Evolutionary conservation across 2,113 vertebrate species (phyloP).

Genomic region (Spea multiplicata): DNA sequence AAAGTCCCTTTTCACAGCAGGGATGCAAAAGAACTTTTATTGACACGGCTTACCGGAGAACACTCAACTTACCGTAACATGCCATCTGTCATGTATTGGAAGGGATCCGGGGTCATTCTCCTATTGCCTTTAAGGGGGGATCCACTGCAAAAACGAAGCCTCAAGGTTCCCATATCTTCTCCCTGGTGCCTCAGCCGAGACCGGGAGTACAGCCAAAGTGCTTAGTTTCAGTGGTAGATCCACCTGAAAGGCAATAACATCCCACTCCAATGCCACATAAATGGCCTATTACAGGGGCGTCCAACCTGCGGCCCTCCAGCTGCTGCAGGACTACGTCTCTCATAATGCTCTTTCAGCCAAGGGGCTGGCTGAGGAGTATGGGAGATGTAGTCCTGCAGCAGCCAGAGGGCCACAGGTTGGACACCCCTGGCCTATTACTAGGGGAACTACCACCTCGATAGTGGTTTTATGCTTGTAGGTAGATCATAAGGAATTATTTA

Average conservation of each 20-base stretch:
- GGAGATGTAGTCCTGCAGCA: too few relatives aligned
- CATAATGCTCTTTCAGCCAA: too few relatives aligned
- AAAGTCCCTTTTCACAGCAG: too few relatives aligned
- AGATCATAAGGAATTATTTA: too few relatives aligned
- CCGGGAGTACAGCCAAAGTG: background rate
- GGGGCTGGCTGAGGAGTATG: too few relatives aligned
- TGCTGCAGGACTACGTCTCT: too few relatives aligned
- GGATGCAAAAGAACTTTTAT: too few relatives aligned
- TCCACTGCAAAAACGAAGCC: background rate
- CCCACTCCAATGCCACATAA: background rate
- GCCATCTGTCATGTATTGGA: background rate
- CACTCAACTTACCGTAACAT: background rate
- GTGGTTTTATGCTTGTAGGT: background rate
- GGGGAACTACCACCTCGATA: background rate
- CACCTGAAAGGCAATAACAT: slow-evolving; percentile 3
- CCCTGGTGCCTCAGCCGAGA: background rate
- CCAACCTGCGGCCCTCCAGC: too few relatives aligned
- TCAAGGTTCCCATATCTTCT: slow-evolving; percentile 1
- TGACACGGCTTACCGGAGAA: background rate
- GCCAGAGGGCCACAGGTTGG: too few relatives aligned
- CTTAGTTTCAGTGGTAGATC: background rate
- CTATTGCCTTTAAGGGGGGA: slow-evolving; percentile 1
- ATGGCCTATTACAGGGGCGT: background rate
- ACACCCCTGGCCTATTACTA: background rate
- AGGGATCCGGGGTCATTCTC: background rate